Percentiles rank a stretch among this genome's conserved stretches.
phyloP scores from a whole-genome alignment of 2,888 invertebrate genomes.

The Ganaspis brasiliensis region DNA sequence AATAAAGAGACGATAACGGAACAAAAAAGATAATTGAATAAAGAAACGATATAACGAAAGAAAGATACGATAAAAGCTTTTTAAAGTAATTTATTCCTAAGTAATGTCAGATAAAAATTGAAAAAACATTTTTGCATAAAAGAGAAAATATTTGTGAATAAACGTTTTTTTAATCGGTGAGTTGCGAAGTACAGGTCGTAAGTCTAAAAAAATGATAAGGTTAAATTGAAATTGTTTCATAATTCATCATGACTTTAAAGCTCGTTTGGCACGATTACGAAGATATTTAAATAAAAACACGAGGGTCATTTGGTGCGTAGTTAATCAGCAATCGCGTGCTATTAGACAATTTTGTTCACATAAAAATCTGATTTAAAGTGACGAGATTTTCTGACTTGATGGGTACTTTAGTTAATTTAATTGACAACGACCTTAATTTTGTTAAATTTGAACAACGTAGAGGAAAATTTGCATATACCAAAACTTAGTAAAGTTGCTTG shows the following conservation, averaged over 20 bases:
- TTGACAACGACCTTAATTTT: constrained; percentile 15
- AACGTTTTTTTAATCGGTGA: no score
- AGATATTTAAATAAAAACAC: background rate
- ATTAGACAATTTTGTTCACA: background rate
- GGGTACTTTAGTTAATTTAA: constrained; percentile 13
- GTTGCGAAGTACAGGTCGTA: no score
- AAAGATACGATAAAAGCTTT: no score
- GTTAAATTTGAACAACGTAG: constrained; percentile 7
- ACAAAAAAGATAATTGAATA: background rate
- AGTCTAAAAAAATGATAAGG: background rate
- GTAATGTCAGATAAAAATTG: no score
- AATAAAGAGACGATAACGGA: background rate
- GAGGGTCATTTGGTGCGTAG: constrained; percentile 14
- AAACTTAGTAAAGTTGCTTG: constrained; percentile 3
- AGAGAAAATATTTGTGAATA: no score
- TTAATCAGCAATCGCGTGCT: constrained; percentile 26
- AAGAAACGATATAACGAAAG: background rate
- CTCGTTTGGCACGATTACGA: background rate
- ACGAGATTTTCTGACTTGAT: background rate
- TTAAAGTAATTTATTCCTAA: no score
- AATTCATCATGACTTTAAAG: background rate
- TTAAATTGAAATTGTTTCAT: background rate
- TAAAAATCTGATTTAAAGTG: constrained; percentile 19
- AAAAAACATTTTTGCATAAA: no score
- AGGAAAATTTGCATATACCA: constrained; percentile 8